Percentiles rank a stretch among this genome's conserved stretches.
phyloP scores from a whole-genome alignment of 2,113 vertebrate genomes.

The Bothrops jararaca region DNA sequence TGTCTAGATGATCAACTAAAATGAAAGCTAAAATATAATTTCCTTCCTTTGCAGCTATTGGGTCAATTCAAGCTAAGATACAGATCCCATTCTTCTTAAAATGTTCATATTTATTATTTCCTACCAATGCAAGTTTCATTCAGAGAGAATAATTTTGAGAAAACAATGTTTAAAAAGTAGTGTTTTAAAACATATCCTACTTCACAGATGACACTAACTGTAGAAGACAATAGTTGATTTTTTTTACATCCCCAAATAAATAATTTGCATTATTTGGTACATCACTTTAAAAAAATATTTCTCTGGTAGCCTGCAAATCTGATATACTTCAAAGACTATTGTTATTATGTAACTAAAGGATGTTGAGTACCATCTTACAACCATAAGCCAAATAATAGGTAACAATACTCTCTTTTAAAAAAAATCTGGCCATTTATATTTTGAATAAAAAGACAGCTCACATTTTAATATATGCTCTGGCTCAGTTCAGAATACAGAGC shows the following conservation, averaged over 20 bases:
- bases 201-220: neutral
- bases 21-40: neutral
- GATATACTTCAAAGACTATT: neutral
- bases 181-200: neutral
- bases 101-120: neutral
- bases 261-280: neutral
- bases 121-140: neutral
- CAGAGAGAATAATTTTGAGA: neutral
- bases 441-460: neutral
- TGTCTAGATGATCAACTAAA: neutral
- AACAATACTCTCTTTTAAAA: neutral
- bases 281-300: neutral
- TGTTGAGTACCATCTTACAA: neutral
- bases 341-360: neutral
- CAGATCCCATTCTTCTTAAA: neutral
- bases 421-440: neutral
- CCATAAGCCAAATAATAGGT: neutral
- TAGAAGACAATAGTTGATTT: neutral
- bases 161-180: neutral
- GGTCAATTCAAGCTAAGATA: neutral
- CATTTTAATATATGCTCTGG: neutral
- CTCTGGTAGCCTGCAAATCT: neutral
- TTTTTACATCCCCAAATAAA: neutral
- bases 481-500: neutral
- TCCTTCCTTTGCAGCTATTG: neutral